A percentile compares a stretch with the other conserved stretches of the same genome.
Conservation (phyloP, 2,888 invertebrate species). For the Saturnia pavonia region DNA sequence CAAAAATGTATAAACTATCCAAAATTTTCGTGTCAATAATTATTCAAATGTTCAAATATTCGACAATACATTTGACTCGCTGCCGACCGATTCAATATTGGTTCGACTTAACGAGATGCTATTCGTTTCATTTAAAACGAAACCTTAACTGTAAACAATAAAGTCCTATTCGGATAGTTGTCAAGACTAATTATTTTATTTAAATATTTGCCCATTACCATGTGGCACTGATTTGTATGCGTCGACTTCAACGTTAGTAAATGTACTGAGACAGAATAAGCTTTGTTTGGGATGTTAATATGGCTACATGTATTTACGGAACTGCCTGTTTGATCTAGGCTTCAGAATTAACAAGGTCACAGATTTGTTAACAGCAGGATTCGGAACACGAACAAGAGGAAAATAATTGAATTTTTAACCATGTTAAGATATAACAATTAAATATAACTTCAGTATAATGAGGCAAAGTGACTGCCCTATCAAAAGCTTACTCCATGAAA, state of each 20-base stretch:
- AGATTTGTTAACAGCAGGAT: too few species aligned
- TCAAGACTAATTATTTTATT: constrained; percentile 57
- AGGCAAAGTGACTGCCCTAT: neutral
- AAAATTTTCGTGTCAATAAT: constrained; percentile 24
- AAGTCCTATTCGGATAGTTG: constrained; percentile 20
- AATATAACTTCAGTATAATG: too few species aligned
- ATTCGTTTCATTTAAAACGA: constrained; percentile 21
- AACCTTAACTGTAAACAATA: neutral
- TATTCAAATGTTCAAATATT: constrained; percentile 49
- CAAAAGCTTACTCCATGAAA: neutral
- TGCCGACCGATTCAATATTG: constrained; percentile 65
- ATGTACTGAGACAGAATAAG: constrained; percentile 21
- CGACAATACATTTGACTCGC: constrained; percentile 63
- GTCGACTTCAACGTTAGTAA: constrained; percentile 2
- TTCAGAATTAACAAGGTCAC: too few species aligned
- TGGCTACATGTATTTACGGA: neutral
- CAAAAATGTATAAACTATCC: constrained; percentile 12
- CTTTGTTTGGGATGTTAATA: constrained; percentile 8
- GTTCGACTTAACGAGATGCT: constrained; percentile 64
- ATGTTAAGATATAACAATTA: too few species aligned
- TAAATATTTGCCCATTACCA: constrained; percentile 68
- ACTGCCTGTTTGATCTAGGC: neutral
- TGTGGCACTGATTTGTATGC: constrained; percentile 22
- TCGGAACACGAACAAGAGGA: neutral
- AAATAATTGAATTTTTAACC: neutral